Evolutionary conservation across 2,797 vertebrate species (phyloP).

Genomic region (Onychomys arenicola): DNA sequence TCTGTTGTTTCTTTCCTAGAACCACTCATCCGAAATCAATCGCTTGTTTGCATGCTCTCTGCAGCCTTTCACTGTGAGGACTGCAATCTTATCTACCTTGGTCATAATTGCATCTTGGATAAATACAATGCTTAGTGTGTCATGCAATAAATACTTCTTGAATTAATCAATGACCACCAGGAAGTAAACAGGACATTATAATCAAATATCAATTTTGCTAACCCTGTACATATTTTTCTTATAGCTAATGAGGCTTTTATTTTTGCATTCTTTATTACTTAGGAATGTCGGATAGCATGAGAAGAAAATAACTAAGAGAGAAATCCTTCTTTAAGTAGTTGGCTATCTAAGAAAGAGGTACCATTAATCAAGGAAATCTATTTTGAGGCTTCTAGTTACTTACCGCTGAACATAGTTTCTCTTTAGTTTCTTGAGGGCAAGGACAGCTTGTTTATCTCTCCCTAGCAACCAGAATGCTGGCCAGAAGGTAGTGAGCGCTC

Average conservation of each 20-base stretch:
- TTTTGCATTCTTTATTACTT: constrained; percentile 48
- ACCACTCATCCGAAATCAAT: background rate
- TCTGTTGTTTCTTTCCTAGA: background rate
- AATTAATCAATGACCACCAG: background rate
- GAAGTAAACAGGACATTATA: constrained; percentile 15
- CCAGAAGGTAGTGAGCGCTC: background rate
- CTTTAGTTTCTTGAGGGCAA: background rate
- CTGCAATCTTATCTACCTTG: background rate
- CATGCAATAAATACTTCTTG: background rate
- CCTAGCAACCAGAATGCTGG: background rate
- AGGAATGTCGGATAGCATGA: background rate
- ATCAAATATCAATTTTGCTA: background rate
- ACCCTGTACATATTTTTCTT: background rate
- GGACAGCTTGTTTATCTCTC: background rate
- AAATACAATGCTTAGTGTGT: background rate
- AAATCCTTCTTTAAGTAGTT: background rate
- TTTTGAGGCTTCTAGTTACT: background rate
- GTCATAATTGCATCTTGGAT: background rate
- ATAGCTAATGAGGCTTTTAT: background rate
- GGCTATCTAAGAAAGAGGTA: background rate
- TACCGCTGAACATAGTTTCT: background rate
- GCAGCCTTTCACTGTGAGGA: background rate
- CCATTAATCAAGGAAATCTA: background rate
- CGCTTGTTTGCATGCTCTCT: background rate
- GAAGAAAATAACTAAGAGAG: constrained; percentile 23